Evolutionary conservation across 2,113 vertebrate species (phyloP).

Genomic region (Myiagra hebetior): DNA sequence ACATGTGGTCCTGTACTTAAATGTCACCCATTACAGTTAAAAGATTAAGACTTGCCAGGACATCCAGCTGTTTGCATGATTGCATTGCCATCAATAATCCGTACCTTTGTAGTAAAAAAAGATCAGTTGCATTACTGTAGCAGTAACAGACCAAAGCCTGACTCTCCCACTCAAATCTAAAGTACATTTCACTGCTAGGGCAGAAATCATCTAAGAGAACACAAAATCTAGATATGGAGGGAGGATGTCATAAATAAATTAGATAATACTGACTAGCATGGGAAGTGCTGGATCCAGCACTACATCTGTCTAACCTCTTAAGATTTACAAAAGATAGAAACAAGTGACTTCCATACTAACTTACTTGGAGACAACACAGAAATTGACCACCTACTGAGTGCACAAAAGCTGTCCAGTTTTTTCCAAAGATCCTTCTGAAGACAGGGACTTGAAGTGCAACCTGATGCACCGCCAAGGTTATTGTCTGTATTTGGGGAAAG

Average conservation of each 20-base stretch:
- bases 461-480: neutral
- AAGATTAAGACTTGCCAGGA: neutral
- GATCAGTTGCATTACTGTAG: neutral
- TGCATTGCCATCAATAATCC: neutral
- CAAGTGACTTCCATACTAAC: neutral
- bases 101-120: neutral
- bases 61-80: neutral
- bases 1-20: neutral
- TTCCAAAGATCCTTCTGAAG: neutral
- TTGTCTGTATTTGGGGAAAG: neutral
- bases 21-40: neutral
- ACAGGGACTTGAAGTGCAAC: neutral
- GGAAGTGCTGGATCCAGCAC: neutral
- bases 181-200: neutral
- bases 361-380: neutral
- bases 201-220: neutral
- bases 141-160: neutral
- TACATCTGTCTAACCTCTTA: neutral
- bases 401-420: neutral
- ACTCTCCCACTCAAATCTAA: neutral
- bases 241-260: neutral
- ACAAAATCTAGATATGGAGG: neutral
- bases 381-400: neutral
- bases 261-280: neutral
- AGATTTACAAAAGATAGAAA: neutral